Base-by-base conservation (phyloP, 2,113 vertebrate genomes). In the Martes martes region DNA sequence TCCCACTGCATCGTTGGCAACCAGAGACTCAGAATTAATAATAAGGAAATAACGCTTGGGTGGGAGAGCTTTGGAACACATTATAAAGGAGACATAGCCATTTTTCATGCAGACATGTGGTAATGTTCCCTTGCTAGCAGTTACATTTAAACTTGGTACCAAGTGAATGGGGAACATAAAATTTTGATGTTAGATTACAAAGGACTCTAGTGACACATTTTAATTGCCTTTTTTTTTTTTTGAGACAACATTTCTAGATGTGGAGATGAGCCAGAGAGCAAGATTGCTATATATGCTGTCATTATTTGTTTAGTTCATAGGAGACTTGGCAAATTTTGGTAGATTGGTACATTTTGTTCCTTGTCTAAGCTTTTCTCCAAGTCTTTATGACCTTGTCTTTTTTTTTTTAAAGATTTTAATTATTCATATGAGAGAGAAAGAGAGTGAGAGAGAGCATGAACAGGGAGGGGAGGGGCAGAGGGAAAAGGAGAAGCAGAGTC, bases 21-120 rank as follows among this genome's bases (percentile, higher is more conserved):
- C 74, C n/a, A 88, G 96, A 98, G 89, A 84, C 84, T 97, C 81
- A 2, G 55, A 88, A 94, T 96, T 94, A 96, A 57, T 93, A 97
- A 97, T 94, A 82, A 94, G 71, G 93, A 94, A 91, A 88, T 73
- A 85, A 85, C 8, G 52, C 73, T 33, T 61, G 69, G 47, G 85
- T 74, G 86, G 82, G 52, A 71, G 89, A 59, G 31, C 93, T 69
- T 61, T 71, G 87, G 94, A 71, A 96, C 69, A 47, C 36, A 87
- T 93, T 94, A 74, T 74, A 78, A 73, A 97, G 78, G 67, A 87
- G 89, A 91, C 57, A 11, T 8, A 67, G 67, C 87, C 94, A 45
- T 89, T 95, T 97, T 97, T 90, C 94, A 92, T 52, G 93, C 79
- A 90, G 92, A 96, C 74, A 23, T 81, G 79, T 3, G 39, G 36